Percentiles rank a stretch among this genome's conserved stretches.
Evolutionary conservation across 1,140 invertebrate genomes (phyloP).

Genomic region (Cylas formicarius): DNA sequence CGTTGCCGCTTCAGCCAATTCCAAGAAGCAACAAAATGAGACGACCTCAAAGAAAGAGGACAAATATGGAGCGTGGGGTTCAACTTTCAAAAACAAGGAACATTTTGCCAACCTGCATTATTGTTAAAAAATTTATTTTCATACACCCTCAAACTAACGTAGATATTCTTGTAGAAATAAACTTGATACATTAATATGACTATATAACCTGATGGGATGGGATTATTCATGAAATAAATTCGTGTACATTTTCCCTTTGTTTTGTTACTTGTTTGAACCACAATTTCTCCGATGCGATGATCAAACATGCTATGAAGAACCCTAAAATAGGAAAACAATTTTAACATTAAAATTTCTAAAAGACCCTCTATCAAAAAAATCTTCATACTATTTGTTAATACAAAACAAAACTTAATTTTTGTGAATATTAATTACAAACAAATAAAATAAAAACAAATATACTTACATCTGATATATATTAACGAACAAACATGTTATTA

Average conservation of each 20-base stretch:
- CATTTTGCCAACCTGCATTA: slow-evolving; percentile 63
- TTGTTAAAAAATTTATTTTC: slow-evolving; percentile 42
- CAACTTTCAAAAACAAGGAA: slow-evolving; percentile 63
- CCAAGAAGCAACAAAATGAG: too few relatives aligned
- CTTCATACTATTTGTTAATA: neutral
- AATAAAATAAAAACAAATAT: neutral
- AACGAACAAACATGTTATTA: too few relatives aligned
- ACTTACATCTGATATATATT: too few relatives aligned
- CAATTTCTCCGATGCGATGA: slow-evolving; percentile 50
- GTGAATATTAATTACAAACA: neutral
- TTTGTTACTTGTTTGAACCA: slow-evolving; percentile 44
- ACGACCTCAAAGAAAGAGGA: slow-evolving; percentile 12
- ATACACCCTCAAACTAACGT: neutral
- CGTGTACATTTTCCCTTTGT: slow-evolving; percentile 46
- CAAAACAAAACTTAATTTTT: neutral
- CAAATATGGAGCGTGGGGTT: slow-evolving; percentile 51
- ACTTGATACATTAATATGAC: neutral
- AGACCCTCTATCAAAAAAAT: neutral
- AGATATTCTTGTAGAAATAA: neutral
- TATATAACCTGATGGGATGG: neutral
- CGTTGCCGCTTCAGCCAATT: too few relatives aligned
- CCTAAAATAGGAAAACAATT: slow-evolving; percentile 21
- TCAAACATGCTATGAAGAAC: slow-evolving; percentile 40
- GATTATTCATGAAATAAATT: slow-evolving; percentile 8
- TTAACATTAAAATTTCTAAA: neutral